Base-by-base conservation (phyloP, 2,888 invertebrate genomes). In the Ectropis crepuscularia region DNA sequence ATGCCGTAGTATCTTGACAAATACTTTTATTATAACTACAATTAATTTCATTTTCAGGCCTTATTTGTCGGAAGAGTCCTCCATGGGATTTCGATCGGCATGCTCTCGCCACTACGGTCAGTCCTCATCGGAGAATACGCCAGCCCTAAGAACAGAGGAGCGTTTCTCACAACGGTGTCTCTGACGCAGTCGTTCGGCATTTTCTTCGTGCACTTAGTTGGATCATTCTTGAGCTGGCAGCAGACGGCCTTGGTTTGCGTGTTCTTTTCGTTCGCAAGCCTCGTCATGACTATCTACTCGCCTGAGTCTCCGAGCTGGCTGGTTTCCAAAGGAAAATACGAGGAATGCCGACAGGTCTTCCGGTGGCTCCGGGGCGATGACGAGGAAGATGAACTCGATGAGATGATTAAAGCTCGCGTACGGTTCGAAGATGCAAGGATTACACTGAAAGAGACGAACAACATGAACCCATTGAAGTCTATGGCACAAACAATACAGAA, bases 271-370 rank as follows among this genome's bases (percentile, higher is more conserved):
- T 75, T 93, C 46, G 74, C 88, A 6, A 89, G 94, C 41, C 78
- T 94, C 7, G 63, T 82, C 9, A 84, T 88, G 80, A 82, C 82
- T 0, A 60, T 87, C 5, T 84, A 78, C 64, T 80, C 85, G 0
- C 95, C 94, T 0, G 96, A 96, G 81, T 94, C 95, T 5, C 95
- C 95, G 0, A 88, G 90, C 57, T 96, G 95, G 94, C 78, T 95
- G 37, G 88, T 94, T 0, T 83, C 93, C 5, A 93, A 91, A 68
- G 92, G 91, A 7, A 85, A 85, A 6, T 81, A 88, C 0, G 87
- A 88, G 0, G 90, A 94, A 53, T 95, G 95, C 0, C 87, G 92
- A 57, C 74, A 85, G 28, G 88, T 94, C 0, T 93, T 94, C 49
- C 85, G 88, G 48, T 94, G 93, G 88, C 87, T 94, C 48, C 82